These are phyloP conservation scores for Sarotherodon lohbergeri DNA, from an alignment of 2,113 vertebrate species.

Conservation along the genomic window DNA sequence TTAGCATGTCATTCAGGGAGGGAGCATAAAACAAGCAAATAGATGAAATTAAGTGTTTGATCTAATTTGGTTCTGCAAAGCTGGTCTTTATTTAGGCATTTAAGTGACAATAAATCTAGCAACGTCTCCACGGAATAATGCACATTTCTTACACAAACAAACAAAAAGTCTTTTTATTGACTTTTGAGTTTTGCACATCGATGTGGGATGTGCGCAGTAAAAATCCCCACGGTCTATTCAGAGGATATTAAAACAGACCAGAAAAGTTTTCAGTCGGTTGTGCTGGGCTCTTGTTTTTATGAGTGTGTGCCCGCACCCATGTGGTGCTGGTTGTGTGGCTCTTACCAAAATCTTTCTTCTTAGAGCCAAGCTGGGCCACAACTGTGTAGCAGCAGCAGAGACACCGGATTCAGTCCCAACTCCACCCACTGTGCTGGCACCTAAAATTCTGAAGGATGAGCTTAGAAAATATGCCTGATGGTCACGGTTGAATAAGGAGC, in stretches of 20 bases:
- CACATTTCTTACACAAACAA: not conserved
- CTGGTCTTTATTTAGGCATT: not conserved
- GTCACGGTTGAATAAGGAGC: not conserved
- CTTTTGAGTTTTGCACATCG: not conserved
- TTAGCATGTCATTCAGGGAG: slow-evolving; percentile 3
- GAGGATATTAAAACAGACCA: not conserved
- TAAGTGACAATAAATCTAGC: not conserved
- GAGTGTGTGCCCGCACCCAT: slow-evolving; percentile 12
- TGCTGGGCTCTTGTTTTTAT: slow-evolving; percentile 25
- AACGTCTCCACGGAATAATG: not conserved
- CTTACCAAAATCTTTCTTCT: slow-evolving; percentile 36
- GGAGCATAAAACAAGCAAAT: slow-evolving; percentile 20
- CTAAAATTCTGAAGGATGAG: not conserved
- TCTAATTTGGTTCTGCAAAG: not conserved
- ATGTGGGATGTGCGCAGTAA: not conserved
- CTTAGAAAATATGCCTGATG: slow-evolving; percentile 3
- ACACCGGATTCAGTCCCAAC: not conserved
- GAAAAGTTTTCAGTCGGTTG: not conserved
- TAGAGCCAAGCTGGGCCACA: slow-evolving; percentile 24
- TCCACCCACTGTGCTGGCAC: slow-evolving; percentile 24
- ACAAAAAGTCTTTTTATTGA: not conserved
- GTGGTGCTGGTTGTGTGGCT: slow-evolving; percentile 25
- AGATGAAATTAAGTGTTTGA: slow-evolving; percentile 25
- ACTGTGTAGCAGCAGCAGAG: slow-evolving; percentile 12
- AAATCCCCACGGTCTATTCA: not conserved